Evolutionary conservation across 2,797 vertebrate genomes (phyloP).

Genomic region (Remorina albescens): DNA sequence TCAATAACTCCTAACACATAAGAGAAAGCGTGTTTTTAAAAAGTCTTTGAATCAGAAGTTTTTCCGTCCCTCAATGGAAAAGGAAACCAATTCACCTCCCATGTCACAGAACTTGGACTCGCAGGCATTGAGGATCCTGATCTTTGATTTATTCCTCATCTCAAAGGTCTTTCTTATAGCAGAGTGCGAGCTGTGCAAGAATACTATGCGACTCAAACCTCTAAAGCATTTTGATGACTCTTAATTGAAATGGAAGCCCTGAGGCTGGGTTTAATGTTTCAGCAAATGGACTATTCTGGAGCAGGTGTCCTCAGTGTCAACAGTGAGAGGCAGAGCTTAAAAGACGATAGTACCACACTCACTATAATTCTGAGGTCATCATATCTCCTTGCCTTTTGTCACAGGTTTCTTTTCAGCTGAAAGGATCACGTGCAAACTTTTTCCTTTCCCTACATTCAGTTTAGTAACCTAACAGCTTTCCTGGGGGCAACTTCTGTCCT

Average conservation of each 20-base stretch:
- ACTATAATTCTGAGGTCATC: constrained; percentile 18
- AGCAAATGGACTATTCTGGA: constrained; percentile 35
- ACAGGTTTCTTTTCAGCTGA: constrained; percentile 24
- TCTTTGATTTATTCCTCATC: constrained; percentile 62
- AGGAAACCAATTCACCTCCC: constrained; percentile 52
- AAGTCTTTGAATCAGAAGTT: constrained; percentile 58
- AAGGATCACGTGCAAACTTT: constrained; percentile 23
- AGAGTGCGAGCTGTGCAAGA: constrained; percentile 33
- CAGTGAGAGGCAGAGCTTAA: constrained; percentile 9
- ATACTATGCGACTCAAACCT: constrained; percentile 43
- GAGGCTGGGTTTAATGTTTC: constrained; percentile 41
- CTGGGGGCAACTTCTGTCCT: constrained; percentile 23
- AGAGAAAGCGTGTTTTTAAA: constrained; percentile 36
- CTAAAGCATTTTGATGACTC: constrained; percentile 51
- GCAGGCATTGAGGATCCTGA: constrained; percentile 33
- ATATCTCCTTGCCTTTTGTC: constrained; percentile 30
- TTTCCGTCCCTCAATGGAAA: constrained; percentile 43
- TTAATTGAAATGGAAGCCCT: constrained; percentile 55
- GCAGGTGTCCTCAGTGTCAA: constrained; percentile 30
- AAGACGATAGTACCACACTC: constrained; percentile 32
- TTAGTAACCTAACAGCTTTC: constrained; percentile 40
- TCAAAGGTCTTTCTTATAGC: constrained; percentile 29
- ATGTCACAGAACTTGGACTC: constrained; percentile 25
- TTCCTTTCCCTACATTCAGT: constrained; percentile 23
- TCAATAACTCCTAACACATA: constrained; percentile 59